phyloP scores from a whole-genome alignment of 2,113 vertebrate species.

The Stigmatopora argus region DNA sequence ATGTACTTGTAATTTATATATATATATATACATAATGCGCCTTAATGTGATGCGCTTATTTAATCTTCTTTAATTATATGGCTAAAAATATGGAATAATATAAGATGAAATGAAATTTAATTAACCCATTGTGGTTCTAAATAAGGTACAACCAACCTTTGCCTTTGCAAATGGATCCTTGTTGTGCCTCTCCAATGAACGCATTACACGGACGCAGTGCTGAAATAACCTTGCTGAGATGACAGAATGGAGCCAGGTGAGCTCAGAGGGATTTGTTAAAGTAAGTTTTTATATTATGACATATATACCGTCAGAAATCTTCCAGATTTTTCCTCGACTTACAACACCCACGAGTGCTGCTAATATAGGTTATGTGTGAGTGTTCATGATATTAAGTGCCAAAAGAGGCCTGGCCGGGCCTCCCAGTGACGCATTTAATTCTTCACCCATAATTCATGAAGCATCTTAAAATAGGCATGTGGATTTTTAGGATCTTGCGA shows the following conservation, averaged over 20 bases:
- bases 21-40: no score
- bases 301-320: neutral
- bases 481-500: conserved; percentile 17
- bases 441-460: conserved; percentile 44
- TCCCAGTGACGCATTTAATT: conserved; percentile 57
- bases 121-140: no score
- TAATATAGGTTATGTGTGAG: conserved; percentile 48
- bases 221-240: conserved; percentile 41
- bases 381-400: conserved; percentile 34
- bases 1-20: no score
- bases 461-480: conserved; percentile 41
- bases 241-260: conserved; percentile 62
- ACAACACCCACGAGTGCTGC: conserved; percentile 40
- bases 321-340: neutral
- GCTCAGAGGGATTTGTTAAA: conserved; percentile 41
- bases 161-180: conserved; percentile 52
- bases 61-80: no score
- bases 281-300: conserved; percentile 24
- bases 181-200: conserved; percentile 43
- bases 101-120: no score
- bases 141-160: neutral
- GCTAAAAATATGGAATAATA: no score
- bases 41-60: no score
- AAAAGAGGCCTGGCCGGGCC: conserved; percentile 22
- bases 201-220: conserved; percentile 44